phyloP scores from a whole-genome alignment of 2,888 invertebrate species.

The Sinopyrophorus schimmeli region DNA sequence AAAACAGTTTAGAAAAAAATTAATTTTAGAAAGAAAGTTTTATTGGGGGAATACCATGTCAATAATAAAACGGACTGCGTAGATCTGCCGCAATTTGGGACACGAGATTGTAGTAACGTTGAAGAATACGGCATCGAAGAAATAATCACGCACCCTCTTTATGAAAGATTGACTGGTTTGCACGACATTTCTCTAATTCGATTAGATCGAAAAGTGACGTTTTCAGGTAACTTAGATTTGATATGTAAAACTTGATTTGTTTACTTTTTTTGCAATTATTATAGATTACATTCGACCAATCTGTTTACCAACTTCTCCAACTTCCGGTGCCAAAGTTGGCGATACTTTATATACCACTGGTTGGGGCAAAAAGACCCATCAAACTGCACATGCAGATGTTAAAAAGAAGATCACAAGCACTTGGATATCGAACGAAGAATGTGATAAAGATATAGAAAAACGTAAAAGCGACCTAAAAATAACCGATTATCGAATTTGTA shows the following conservation, averaged over 20 bases:
- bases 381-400: neutral
- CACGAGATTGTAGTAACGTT: neutral
- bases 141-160: conserved; percentile 11
- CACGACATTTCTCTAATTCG: conserved; percentile 5
- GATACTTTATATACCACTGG: conserved; percentile 6
- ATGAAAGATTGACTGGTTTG: neutral
- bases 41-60: conserved; percentile 9
- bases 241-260: too few relatives aligned
- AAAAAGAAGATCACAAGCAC: conserved; percentile 6
- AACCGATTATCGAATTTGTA: conserved; percentile 2
- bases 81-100: neutral
- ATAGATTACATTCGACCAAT: conserved; percentile 17
- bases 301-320: conserved; percentile 7
- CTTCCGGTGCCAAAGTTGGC: neutral
- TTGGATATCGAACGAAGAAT: conserved; percentile 3
- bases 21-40: conserved; percentile 2
- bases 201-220: conserved; percentile 5
- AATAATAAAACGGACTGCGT: conserved; percentile 11
- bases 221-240: too few relatives aligned
- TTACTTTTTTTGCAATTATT: neutral
- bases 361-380: neutral
- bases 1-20: too few relatives aligned
- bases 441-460: neutral
- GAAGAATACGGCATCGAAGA: conserved; percentile 11
- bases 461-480: neutral